Base-by-base conservation (phyloP, 2,113 vertebrate species). In the Pica pica region DNA sequence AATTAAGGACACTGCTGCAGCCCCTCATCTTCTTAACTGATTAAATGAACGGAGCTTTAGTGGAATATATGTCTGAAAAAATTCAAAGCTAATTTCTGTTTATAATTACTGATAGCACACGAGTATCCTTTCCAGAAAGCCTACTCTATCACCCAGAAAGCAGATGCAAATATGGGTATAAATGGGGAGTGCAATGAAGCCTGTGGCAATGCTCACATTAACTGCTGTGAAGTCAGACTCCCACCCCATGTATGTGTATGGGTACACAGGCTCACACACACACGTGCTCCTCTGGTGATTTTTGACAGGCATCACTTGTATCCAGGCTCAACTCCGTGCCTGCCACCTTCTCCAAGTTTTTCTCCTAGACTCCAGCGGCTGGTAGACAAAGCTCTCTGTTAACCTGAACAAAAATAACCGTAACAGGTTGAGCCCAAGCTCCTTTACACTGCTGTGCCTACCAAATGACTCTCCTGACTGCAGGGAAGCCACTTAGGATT, bases 151-250 rank as follows among this genome's bases (percentile, higher is more conserved):
- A 87, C 53, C 39, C 90, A 77, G 75, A 91, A 87, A 81, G 90
- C 81, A 94, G 69, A 94, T 60, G 87, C 74, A 96, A 94, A 92
- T 81, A 78, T 3, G 44, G 47, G 53, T 70, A 70, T 30, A 92
- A 84, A 75, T 0, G 63, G 9, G 1, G 87, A 89, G 47, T 42
- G 60, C 76, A 68, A 11, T 7, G 86, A 81, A 92, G 90, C 88
- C 92, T 74, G 87, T 20, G 76, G 76, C 42, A 61, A 78, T 33
- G 64, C 83, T 91, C 76, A 55, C 47, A 63, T 46, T 13, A 57
- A 39, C 33, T 27, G 35, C 56, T 3, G 2, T 15, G 77, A 74
- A 74, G 63, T 13, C 49, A 24, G 68, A 69, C 65, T 74, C 88
- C 50, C 20, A 77, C 35, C 85, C 50, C 90, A 63, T 52, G 12